Percentiles rank a stretch among this genome's conserved stretches.
phyloP scores from a whole-genome alignment of 2,888 invertebrate genomes.

The Leptopilina myrica region DNA sequence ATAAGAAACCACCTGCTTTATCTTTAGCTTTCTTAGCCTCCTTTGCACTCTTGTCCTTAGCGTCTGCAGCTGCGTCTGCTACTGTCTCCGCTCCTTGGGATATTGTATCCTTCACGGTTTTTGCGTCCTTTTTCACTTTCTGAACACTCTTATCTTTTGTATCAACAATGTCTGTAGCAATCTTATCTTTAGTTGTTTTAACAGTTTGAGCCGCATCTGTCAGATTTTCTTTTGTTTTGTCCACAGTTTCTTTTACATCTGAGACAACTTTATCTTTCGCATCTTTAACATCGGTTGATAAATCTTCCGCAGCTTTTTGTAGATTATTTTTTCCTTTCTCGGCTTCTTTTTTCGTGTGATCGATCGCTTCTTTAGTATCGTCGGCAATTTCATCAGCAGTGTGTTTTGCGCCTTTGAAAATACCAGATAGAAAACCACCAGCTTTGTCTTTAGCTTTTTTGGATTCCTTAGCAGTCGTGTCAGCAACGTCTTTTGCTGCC shows the following conservation, averaged over 20 bases:
- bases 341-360: conserved; percentile 62
- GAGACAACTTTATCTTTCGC: conserved; percentile 46
- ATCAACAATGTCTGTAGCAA: conserved; percentile 10
- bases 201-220: background rate
- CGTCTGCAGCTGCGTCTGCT: conserved; percentile 58
- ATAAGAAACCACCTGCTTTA: conserved; percentile 55
- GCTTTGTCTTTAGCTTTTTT: conserved; percentile 56
- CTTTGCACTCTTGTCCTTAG: conserved; percentile 59
- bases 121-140: conserved; percentile 45
- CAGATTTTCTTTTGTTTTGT: conserved; percentile 43
- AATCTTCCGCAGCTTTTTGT: conserved; percentile 47
- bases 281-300: conserved; percentile 40
- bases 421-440: conserved; percentile 57
- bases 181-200: background rate
- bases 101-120: conserved; percentile 58
- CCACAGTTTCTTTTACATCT: conserved; percentile 47
- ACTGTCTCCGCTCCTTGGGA: conserved; percentile 57
- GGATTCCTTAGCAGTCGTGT: conserved; percentile 55
- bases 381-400: conserved; percentile 59
- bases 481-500: conserved; percentile 47
- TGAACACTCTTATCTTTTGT: conserved; percentile 49
- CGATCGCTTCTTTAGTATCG: conserved; percentile 61
- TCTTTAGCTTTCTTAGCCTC: conserved; percentile 65
- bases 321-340: conserved; percentile 56
- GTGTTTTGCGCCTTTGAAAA: conserved; percentile 66